Conservation (phyloP, 2,113 vertebrate genomes). For the Cavia aperea region DNA sequence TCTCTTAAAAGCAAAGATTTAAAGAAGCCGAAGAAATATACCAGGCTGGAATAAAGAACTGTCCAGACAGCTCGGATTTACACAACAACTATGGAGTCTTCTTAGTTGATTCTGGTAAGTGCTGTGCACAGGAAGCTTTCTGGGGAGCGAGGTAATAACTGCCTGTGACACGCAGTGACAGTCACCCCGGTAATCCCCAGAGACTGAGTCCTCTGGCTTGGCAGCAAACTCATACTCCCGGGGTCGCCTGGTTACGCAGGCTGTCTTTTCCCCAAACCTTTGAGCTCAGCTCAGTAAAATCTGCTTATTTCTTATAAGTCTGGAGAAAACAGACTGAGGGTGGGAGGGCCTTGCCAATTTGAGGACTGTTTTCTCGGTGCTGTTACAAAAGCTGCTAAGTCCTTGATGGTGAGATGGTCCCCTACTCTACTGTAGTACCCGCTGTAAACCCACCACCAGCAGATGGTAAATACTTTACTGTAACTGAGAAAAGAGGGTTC, state of each 20-base stretch:
- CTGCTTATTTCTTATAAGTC: background rate
- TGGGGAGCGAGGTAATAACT: background rate
- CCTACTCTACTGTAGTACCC: background rate
- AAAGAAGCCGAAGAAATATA: conserved; percentile 89
- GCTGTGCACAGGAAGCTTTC: background rate
- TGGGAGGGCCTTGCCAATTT: background rate
- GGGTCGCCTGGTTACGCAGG: background rate
- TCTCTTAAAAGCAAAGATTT: conserved; percentile 82
- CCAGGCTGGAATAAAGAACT: conserved; percentile 87
- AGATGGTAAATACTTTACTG: background rate
- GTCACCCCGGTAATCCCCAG: background rate
- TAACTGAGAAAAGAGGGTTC: background rate
- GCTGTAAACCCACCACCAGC: background rate
- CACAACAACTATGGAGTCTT: conserved; percentile 98
- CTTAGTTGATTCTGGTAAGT: conserved; percentile 91
- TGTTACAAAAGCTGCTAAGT: background rate
- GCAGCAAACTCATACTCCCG: background rate
- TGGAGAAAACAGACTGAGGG: background rate
- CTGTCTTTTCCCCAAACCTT: background rate
- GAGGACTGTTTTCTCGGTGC: background rate
- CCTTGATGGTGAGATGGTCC: background rate
- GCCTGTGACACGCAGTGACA: background rate
- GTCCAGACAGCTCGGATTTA: conserved; percentile 92
- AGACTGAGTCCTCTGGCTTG: background rate
- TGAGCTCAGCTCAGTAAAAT: background rate